Evolutionary conservation across 2,113 vertebrate genomes (phyloP), one percentile per base, ranked within the genome.

Genomic region (Solea senegalensis): DNA sequence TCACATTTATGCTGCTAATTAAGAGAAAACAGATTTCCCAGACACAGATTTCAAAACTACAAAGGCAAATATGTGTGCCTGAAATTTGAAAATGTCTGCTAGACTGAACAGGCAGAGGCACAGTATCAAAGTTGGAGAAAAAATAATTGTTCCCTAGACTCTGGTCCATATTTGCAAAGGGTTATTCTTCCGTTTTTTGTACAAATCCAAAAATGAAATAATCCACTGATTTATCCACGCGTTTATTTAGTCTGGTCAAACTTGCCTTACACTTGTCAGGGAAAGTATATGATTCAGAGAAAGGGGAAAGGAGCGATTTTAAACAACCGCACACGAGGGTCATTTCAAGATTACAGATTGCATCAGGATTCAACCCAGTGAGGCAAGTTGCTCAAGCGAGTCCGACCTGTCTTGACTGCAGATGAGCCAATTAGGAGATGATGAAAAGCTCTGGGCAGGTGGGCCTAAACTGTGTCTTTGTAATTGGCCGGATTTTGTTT

Each of bases 341-440:
- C 79, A 83, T 71, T 73, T 69, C 50, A 81, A 84, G 72, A 82
- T 71, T 73, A 65, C 60, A 81, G 71, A 88, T 81, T 83, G 81
- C 81, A 85, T 56, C 6, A 2, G 50, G 73, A 69, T 72, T 76
- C 69, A 78, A 72, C 71, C 77, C 76, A 76, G 74, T 69, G 81
- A 84, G 76, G 65, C 60, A 77, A 84, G 79, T 68, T 83, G 84
- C 80, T 89, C 76, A 88, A 83, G 86, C 78, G 82, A 82, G 69
- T 78, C 80, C 69, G 51, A 78, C 69, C 84, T 82, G 85, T 88
- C 86, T 82, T 80, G 86, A 78, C 89, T 86, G 81, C 88, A 93
- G 90, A 91, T 89, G 87, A 87, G 80, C 88, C 90, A 92, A 89
- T 91, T 91, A 91, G 61, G 69, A 84, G 81, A 91, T 89, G 88